A percentile compares a stretch with the other conserved stretches of the same genome.
These are phyloP conservation scores for Diorhabda sublineata DNA, from an alignment of 1,140 invertebrate species.

Conservation along the genomic window DNA sequence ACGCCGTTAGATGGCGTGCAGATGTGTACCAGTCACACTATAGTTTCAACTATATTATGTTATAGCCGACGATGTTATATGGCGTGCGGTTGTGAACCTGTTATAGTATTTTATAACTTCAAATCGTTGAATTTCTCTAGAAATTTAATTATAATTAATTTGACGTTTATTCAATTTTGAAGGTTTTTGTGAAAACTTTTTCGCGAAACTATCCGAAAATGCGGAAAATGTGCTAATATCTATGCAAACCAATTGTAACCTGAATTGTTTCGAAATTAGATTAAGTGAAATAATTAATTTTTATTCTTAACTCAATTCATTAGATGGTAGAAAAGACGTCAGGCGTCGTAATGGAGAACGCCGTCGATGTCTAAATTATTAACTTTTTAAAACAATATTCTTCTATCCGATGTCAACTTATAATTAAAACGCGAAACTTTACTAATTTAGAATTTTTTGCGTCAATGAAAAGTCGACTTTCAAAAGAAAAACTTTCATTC, in stretches of 20 bases:
- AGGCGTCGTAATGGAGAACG: background rate
- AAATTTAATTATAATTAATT: no score
- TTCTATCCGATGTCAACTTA: slow-evolving; percentile 8
- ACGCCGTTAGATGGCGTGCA: no score
- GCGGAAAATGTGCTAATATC: slow-evolving; percentile 10
- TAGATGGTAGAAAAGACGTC: background rate
- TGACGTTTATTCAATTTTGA: no score
- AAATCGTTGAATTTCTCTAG: no score
- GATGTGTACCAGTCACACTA: no score
- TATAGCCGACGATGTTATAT: no score
- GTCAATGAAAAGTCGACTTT: background rate
- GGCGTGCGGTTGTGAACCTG: no score
- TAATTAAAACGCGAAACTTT: slow-evolving; percentile 21
- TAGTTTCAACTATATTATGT: no score
- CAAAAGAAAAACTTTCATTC: background rate
- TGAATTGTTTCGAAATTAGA: slow-evolving; percentile 8
- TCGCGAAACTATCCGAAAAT: no score
- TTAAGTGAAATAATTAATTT: slow-evolving; percentile 23
- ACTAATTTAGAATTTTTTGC: slow-evolving; percentile 5
- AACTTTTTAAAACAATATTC: slow-evolving; percentile 20
- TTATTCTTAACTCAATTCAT: slow-evolving; percentile 20
- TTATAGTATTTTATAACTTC: no score
- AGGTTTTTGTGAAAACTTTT: no score
- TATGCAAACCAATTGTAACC: slow-evolving; percentile 19
- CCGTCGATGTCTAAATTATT: slow-evolving; percentile 5